Evolutionary conservation across 2,888 invertebrate genomes (phyloP).

Genomic region (Archips crataeganus): DNA sequence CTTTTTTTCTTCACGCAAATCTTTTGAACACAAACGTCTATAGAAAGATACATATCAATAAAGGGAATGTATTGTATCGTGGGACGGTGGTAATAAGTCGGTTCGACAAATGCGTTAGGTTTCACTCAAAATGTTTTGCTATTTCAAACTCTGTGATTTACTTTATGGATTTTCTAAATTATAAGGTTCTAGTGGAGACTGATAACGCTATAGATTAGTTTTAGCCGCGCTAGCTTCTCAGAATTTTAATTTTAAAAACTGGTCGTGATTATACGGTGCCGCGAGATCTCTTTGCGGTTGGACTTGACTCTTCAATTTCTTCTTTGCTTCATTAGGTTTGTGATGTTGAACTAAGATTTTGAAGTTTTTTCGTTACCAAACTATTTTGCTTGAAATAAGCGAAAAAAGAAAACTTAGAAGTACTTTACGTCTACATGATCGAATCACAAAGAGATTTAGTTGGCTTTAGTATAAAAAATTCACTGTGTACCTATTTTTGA

Average conservation of each 20-base stretch:
- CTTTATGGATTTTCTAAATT: conserved; percentile 85
- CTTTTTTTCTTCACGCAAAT: conserved; percentile 68
- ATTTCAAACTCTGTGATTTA: conserved; percentile 84
- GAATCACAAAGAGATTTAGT: conserved; percentile 25
- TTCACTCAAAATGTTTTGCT: conserved; percentile 80
- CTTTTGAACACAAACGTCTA: conserved; percentile 68
- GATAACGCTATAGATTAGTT: conserved; percentile 85
- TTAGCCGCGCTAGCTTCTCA: conserved; percentile 86
- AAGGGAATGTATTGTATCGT: conserved; percentile 71
- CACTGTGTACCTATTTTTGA: conserved; percentile 72
- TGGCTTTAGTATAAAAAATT: conserved; percentile 57
- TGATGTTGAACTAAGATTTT: not conserved
- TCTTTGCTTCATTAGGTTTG: conserved; percentile 11
- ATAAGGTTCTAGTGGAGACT: conserved; percentile 85
- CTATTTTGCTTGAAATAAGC: conserved; percentile 1
- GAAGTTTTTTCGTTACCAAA: not conserved
- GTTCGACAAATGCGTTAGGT: conserved; percentile 71
- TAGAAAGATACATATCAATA: conserved; percentile 84
- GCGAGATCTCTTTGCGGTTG: conserved; percentile 31
- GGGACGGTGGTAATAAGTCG: conserved; percentile 66
- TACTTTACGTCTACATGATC: not conserved
- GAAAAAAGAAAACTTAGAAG: not conserved
- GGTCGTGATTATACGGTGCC: conserved; percentile 60
- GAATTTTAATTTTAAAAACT: conserved; percentile 75
- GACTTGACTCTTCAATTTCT: conserved; percentile 6